phyloP scores from a whole-genome alignment of 1,140 invertebrate genomes.

The Bombus terrestris region DNA sequence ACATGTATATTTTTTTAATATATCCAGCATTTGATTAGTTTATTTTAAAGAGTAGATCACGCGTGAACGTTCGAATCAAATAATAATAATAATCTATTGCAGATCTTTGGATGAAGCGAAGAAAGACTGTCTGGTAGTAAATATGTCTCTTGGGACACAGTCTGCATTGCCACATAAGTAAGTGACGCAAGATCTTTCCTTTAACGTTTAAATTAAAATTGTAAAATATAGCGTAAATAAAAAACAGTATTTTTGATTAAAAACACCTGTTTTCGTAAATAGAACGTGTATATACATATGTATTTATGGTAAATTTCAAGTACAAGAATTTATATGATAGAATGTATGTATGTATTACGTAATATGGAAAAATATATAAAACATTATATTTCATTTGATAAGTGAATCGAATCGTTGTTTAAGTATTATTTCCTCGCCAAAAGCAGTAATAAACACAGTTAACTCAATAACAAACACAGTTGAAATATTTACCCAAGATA shows the following conservation, averaged over 20 bases:
- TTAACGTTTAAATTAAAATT: too few relatives aligned
- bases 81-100: background rate
- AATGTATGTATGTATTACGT: too few relatives aligned
- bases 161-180: slow-evolving; percentile 6
- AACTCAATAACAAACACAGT: too few relatives aligned
- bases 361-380: too few relatives aligned
- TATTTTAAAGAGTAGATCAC: background rate
- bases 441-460: background rate
- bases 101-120: slow-evolving; percentile 38
- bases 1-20: too few relatives aligned
- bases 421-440: background rate
- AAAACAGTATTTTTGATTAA: background rate
- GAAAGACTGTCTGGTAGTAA: slow-evolving; percentile 57
- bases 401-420: background rate
- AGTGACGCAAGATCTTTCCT: background rate
- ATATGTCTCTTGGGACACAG: slow-evolving; percentile 56
- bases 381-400: background rate
- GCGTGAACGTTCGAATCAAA: background rate
- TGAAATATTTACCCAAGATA: too few relatives aligned
- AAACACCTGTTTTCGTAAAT: background rate
- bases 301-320: too few relatives aligned
- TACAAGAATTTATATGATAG: too few relatives aligned
- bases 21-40: background rate
- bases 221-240: background rate
- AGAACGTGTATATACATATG: background rate